Conservation (phyloP, 1,140 invertebrate species). For the roundworm (Caenorhabditis elegans) region WBcel235 BX284602.5:5806501-5807000, state of each 20-base stretch:
- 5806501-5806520: not conserved
- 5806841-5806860: not conserved
- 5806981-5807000: too few relatives aligned
- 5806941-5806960: too few relatives aligned
- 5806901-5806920: too few relatives aligned
- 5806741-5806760: slow-evolving; percentile 16
- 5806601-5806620: not conserved
- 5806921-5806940: too few relatives aligned
- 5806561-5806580: not conserved
- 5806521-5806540: not conserved
- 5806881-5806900: too few relatives aligned
- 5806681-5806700: not conserved
- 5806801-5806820: slow-evolving; percentile 1
- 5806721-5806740: not conserved
- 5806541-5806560: not conserved
- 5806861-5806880: not conserved
- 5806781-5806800: not conserved
- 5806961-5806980: too few relatives aligned
- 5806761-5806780: not conserved
- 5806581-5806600: not conserved
- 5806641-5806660: not conserved
- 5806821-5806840: not conserved
- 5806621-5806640: slow-evolving; percentile 17
- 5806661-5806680: slow-evolving; percentile 22
- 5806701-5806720: not conserved